These are phyloP conservation scores for Garra rufa DNA, from an alignment of 2,113 vertebrate genomes.

Conservation along the genomic window DNA sequence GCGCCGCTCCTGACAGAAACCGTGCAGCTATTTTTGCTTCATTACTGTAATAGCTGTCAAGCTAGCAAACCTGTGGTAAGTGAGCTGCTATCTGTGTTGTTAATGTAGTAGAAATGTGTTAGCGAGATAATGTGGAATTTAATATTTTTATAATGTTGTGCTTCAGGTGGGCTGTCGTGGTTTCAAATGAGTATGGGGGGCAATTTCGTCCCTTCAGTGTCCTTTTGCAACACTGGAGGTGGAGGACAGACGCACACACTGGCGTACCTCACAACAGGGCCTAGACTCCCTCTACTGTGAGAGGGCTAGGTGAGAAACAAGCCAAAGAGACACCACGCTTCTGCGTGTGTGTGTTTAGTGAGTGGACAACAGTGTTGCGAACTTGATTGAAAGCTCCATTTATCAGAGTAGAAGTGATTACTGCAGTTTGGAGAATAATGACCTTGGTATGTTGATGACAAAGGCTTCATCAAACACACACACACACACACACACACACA, in stretches of 20 bases:
- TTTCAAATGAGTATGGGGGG: constrained; percentile 10
- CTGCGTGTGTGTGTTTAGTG: constrained; percentile 2
- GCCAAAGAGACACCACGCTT: background rate
- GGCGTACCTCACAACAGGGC: constrained; percentile 13
- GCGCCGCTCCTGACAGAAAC: background rate
- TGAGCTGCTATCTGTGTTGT: constrained; percentile 13
- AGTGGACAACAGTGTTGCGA: background rate
- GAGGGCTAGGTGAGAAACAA: constrained; percentile 30
- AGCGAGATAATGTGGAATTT: background rate
- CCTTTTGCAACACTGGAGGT: constrained; percentile 28
- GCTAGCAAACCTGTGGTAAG: constrained; percentile 24
- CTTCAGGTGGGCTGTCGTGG: constrained; percentile 1
- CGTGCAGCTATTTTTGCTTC: background rate
- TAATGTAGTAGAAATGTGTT: constrained; percentile 18
- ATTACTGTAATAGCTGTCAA: constrained; percentile 27
- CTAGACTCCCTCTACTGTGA: constrained; percentile 28
- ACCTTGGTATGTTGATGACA: constrained; percentile 36
- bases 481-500: background rate
- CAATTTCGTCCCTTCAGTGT: constrained; percentile 26
- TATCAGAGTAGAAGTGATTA: constrained; percentile 33
- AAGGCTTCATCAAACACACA: background rate
- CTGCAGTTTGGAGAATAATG: constrained; percentile 37
- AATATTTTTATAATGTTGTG: constrained; percentile 30
- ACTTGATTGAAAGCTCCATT: constrained; percentile 43
- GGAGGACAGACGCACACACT: constrained; percentile 20